Percentiles rank a stretch among this genome's conserved stretches.
These are phyloP conservation scores for Escarpia spicata DNA, from an alignment of 2,888 invertebrate species.

Conservation along the genomic window DNA sequence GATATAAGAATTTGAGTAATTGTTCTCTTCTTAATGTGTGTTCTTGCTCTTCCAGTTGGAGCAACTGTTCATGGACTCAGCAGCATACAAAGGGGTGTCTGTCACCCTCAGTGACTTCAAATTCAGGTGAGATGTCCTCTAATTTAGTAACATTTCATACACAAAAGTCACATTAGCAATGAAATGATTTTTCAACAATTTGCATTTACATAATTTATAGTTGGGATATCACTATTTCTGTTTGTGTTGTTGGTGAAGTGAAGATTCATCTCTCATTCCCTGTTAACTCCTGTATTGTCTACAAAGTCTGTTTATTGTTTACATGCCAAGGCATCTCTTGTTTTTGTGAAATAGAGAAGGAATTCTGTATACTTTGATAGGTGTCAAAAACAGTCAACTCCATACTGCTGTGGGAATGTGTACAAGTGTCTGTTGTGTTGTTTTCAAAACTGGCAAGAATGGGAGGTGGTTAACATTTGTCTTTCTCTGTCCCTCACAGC, in stretches of 20 bases:
- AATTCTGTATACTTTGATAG: not conserved
- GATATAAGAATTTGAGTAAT: not conserved
- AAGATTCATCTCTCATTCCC: no score
- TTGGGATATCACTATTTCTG: no score
- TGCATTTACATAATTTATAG: no score
- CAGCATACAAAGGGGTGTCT: not conserved
- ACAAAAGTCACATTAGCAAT: not conserved
- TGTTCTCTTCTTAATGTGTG: not conserved
- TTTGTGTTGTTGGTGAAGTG: no score
- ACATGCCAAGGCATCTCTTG: not conserved
- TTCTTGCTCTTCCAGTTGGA: not conserved
- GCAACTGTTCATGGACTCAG: not conserved
- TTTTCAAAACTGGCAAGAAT: not conserved
- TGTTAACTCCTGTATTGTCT: no score
- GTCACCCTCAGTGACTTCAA: not conserved
- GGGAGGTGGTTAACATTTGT: not conserved
- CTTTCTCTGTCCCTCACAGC: not conserved
- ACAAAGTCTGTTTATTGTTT: not conserved
- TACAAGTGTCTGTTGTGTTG: not conserved
- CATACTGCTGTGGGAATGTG: not conserved
- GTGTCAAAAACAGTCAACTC: not conserved
- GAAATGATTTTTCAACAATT: not conserved
- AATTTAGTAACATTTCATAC: not conserved
- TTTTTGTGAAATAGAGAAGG: not conserved
- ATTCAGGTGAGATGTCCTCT: not conserved